phyloP scores from a whole-genome alignment of 2,113 vertebrate genomes.

The Alligator mississippiensis region DNA sequence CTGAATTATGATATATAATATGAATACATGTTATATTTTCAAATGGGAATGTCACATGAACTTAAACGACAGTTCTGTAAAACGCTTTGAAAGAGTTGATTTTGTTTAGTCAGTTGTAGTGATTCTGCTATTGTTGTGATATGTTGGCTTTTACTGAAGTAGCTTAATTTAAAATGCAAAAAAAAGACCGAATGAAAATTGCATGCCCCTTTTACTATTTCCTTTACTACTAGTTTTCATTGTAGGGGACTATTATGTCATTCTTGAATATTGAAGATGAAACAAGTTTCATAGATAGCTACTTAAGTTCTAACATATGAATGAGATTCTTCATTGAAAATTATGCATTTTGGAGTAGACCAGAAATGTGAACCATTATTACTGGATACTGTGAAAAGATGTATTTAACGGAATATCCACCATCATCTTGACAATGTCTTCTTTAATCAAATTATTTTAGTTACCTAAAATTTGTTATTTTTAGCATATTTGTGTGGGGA shows the following conservation, averaged over 20 bases:
- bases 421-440: not conserved
- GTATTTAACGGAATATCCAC: not conserved
- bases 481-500: not conserved
- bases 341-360: not conserved
- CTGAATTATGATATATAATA: not conserved
- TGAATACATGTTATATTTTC: not conserved
- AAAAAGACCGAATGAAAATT: not conserved
- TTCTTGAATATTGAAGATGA: not conserved
- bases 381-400: not conserved
- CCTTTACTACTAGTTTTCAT: constrained; percentile 7
- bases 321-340: not conserved
- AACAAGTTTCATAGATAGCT: not conserved
- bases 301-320: not conserved
- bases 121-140: not conserved
- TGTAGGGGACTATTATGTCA: not conserved
- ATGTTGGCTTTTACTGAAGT: not conserved
- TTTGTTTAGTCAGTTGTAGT: not conserved
- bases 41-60: not conserved
- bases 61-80: not conserved
- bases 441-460: not conserved
- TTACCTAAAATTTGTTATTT: not conserved
- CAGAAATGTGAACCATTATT: not conserved
- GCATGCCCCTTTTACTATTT: not conserved
- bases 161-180: not conserved
- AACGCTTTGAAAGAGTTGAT: not conserved